Evolutionary conservation across 1,140 invertebrate species (phyloP), one percentile per base, ranked within the genome.

Genomic region (Ooceraea biroi): DNA sequence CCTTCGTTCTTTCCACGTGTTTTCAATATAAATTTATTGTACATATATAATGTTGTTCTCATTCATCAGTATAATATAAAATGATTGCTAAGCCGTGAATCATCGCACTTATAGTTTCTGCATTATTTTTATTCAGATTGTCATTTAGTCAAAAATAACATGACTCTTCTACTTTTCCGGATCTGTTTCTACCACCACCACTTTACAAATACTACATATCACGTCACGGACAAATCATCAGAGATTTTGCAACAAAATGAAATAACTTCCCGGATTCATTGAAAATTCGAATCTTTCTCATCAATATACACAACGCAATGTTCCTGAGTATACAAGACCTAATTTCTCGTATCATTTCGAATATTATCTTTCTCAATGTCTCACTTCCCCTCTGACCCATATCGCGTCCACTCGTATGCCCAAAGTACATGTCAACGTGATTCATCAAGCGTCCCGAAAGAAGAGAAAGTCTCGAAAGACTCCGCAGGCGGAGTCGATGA

Each of bases 1-100:
- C 65, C 76, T 71, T 80, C 76, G 65, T 69, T 71, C 65, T 80
- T 71, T 80, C 57, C 41, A 66, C n/a, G 19, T 44, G 10, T 77
- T 77, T 66, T 44, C 74, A 80, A 80, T 52, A 65, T 55, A 41
- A 69, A 80, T 80, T 60, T 58, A 22, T 36, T 50, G 17, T 44
- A 36, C 7, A 36, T 36, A 7, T 22, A 69, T 12, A 27, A 12
- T 30, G 12, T 27, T 27, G 8, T 46, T 57, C 41, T 71, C 65
- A 46, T 80, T 80, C 65, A 58, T 80, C 76, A 27, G 8, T 4
- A 36, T 71, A 17, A 71, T 12, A 2, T 44, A 66, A 55, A 76
- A 52, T 36, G 10, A 41, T 52, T 44, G 10, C 19, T 22, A 12
- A 55, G n/a, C 41, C 12, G 25, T 66, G 46, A n/a, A 12, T 11